These are phyloP conservation scores for Mimachlamys varia DNA, from an alignment of 2,888 invertebrate species.

Conservation along the genomic window DNA sequence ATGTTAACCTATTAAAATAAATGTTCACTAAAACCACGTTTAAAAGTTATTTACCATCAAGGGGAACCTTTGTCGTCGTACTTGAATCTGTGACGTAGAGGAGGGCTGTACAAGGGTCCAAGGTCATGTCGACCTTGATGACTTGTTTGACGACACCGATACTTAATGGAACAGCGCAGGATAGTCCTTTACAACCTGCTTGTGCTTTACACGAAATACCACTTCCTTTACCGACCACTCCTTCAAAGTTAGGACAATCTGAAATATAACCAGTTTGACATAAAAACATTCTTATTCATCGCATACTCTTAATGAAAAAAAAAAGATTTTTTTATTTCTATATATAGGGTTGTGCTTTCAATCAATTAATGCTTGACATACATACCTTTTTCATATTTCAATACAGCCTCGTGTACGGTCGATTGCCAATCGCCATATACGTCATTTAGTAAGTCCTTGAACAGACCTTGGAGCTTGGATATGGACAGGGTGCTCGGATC, in stretches of 20 bases:
- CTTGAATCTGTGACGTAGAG: slow-evolving; percentile 37
- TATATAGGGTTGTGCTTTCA: too few species aligned
- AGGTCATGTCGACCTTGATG: slow-evolving; percentile 40
- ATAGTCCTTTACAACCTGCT: slow-evolving; percentile 58
- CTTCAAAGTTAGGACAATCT: slow-evolving; percentile 59
- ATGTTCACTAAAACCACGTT: too few species aligned
- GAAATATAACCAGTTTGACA: background rate
- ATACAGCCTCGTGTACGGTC: background rate
- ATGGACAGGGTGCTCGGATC: slow-evolving; percentile 41
- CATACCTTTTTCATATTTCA: background rate
- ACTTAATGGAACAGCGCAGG: slow-evolving; percentile 56
- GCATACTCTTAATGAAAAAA: too few species aligned
- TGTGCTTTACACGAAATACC: slow-evolving; percentile 61
- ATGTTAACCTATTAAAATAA: too few species aligned
- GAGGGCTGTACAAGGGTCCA: slow-evolving; percentile 40
- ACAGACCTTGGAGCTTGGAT: slow-evolving; percentile 17
- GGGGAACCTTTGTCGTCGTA: background rate
- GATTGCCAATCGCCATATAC: slow-evolving; percentile 26
- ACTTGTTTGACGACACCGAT: slow-evolving; percentile 38
- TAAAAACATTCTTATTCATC: too few species aligned
- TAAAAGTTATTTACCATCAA: slow-evolving; percentile 16
- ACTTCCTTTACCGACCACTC: slow-evolving; percentile 52
- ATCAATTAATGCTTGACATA: background rate
- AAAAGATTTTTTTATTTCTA: too few species aligned
- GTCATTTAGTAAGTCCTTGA: background rate